Conservation (phyloP, 2,113 vertebrate species). For the Hassar affinis region DNA sequence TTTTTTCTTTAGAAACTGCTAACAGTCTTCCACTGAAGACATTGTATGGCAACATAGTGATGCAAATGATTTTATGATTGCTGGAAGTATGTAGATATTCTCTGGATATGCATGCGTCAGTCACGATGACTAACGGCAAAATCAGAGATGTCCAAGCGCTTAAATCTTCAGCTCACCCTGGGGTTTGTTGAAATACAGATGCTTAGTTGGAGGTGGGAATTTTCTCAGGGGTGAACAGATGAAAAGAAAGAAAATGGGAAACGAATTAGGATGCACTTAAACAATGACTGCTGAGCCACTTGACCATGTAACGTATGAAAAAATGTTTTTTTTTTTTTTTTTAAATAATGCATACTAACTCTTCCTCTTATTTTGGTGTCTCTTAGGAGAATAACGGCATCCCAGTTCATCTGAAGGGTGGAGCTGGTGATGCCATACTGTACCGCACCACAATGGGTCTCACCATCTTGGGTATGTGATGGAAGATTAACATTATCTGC, state of each 20-base stretch:
- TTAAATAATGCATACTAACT: not conserved
- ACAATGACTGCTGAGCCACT: not conserved
- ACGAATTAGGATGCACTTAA: not conserved
- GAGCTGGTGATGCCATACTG: constrained; percentile 74
- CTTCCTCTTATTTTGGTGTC: not conserved
- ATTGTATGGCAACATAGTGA: not conserved
- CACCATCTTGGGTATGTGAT: constrained; percentile 77
- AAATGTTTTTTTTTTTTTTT: too few species aligned
- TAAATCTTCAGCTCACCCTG: not conserved
- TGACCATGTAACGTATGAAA: not conserved
- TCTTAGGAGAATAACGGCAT: constrained; percentile 86
- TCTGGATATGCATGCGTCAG: not conserved
- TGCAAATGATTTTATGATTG: not conserved
- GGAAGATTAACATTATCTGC: not conserved
- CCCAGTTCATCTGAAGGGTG: constrained; percentile 88
- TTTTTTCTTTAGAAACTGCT: not conserved
- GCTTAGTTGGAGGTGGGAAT: not conserved
- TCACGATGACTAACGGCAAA: not conserved
- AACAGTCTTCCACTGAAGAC: not conserved
- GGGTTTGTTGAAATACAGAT: not conserved
- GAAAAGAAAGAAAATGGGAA: not conserved
- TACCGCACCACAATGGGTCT: constrained; percentile 81
- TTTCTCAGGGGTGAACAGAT: not conserved
- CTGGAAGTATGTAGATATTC: not conserved
- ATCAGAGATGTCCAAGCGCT: not conserved